Base-by-base conservation (phyloP, 1,140 invertebrate genomes). In the Andricus grossulariae region DNA sequence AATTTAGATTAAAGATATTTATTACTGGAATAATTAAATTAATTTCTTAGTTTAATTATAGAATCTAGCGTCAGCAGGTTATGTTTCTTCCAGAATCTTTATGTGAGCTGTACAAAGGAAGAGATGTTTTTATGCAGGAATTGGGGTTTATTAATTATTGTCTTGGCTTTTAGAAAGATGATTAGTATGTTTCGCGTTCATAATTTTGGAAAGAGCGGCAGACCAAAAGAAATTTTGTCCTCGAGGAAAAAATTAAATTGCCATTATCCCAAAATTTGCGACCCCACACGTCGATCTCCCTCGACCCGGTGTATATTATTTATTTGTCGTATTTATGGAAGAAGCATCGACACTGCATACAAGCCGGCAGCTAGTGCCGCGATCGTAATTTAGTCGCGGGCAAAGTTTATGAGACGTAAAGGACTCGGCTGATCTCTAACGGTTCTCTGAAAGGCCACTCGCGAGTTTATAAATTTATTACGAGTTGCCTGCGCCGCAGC, bases 241-340 rank as follows among this genome's bases (percentile, higher is more conserved):
- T 70, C 57, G 74, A 50, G 49, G 32, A 66, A 71, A 57, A 45
- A 50, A 60, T 74, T 57, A 60, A 57, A 60, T 54, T 74, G 51
- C 25, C 54, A 52, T 54, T 60, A 39, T 77, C 55, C 16, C 45
- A 25, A 51, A 77, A 66, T 50, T 73, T 55, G 49, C 54, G 72
- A 50, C 71, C 72, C 71, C 54, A 77, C 73, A 74, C 73, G 52
- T 74, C 25, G 72, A 50, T 75, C 21, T 66, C 19, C 15, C 39
- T 45, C 39, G 39, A 45, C 39, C 7, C 10, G 39, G 39, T 12
- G 57, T 50, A 25, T 77, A 60, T 75, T 75, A 75, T 75, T 80
- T 76, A 80, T 80, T 74, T 77, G 71, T 73, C 73, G 54, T 72
- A 77, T 80, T 77, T 73, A 73, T 66, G 70, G 54, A 76, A 50